Percentiles rank a stretch among this genome's conserved stretches.
phyloP scores from a whole-genome alignment of 2,888 invertebrate genomes.

The Lordiphosa fenestrarum region DNA sequence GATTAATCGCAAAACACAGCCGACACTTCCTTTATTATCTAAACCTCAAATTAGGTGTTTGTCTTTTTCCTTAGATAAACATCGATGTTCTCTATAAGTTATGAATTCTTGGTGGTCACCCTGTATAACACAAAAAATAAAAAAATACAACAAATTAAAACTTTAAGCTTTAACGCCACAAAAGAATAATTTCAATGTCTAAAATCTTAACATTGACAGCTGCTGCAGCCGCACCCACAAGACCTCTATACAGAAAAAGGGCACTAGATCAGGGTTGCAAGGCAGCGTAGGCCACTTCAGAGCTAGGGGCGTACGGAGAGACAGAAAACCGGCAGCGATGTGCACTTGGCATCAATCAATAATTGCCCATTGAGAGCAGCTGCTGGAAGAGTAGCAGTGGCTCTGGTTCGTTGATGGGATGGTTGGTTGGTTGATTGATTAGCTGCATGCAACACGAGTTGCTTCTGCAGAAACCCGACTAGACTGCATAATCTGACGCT shows the following conservation, averaged over 20 bases:
- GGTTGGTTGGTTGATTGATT: slow-evolving; percentile 56
- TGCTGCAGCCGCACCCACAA: slow-evolving; percentile 32
- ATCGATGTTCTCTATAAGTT: no score
- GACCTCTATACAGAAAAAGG: slow-evolving; percentile 42
- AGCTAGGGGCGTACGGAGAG: slow-evolving; percentile 31
- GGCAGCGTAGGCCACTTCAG: slow-evolving; percentile 47
- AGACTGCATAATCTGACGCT: slow-evolving; percentile 64
- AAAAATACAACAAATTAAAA: slow-evolving; percentile 34
- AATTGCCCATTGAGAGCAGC: slow-evolving; percentile 74
- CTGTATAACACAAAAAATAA: not conserved
- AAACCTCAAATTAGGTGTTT: no score
- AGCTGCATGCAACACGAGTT: slow-evolving; percentile 72
- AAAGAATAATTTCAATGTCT: slow-evolving; percentile 68
- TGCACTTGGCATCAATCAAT: slow-evolving; percentile 75
- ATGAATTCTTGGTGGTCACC: no score
- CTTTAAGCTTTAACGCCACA: slow-evolving; percentile 38
- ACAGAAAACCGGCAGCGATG: slow-evolving; percentile 26
- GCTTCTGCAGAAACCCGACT: slow-evolving; percentile 53
- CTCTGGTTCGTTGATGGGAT: not conserved
- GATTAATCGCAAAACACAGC: no score
- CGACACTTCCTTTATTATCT: no score
- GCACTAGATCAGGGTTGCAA: slow-evolving; percentile 72
- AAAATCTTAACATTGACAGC: slow-evolving; percentile 73
- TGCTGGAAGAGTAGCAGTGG: slow-evolving; percentile 55
- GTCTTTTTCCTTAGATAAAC: no score